Conservation (phyloP, 2,113 vertebrate genomes). For the Prunella himalayana region DNA sequence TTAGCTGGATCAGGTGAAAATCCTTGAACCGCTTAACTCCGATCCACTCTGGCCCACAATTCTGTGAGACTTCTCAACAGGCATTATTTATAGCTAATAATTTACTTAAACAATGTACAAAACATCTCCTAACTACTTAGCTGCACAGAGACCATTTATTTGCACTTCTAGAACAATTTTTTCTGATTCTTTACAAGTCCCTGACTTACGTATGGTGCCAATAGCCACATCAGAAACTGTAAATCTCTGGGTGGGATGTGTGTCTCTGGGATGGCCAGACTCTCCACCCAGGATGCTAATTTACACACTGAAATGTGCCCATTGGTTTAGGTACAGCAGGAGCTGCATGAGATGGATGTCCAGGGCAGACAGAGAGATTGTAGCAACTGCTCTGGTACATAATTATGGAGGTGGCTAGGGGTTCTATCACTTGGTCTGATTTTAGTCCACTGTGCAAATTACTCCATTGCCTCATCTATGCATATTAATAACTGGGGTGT, state of each 20-base stretch:
- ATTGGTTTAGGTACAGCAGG: background rate
- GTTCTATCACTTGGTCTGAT: background rate
- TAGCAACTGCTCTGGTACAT: background rate
- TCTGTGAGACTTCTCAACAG: background rate
- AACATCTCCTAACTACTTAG: background rate
- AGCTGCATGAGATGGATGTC: background rate
- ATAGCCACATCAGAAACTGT: background rate
- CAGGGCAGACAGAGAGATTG: background rate
- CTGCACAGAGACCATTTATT: background rate
- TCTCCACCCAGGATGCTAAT: background rate
- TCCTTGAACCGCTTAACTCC: background rate
- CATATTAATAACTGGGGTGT: background rate
- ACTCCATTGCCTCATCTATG: background rate
- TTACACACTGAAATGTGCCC: background rate
- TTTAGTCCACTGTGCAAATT: background rate
- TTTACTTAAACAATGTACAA: background rate
- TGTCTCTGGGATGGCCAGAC: background rate
- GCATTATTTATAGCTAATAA: background rate
- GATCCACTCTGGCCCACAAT: background rate
- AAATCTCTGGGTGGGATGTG: background rate
- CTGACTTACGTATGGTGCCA: background rate
- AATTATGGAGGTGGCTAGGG: background rate
- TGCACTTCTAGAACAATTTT: background rate
- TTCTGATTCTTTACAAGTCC: background rate
- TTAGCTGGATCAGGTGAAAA: background rate